These are phyloP conservation scores for Oceanodroma tethys DNA, from an alignment of 2,113 vertebrate species.

Conservation along the genomic window DNA sequence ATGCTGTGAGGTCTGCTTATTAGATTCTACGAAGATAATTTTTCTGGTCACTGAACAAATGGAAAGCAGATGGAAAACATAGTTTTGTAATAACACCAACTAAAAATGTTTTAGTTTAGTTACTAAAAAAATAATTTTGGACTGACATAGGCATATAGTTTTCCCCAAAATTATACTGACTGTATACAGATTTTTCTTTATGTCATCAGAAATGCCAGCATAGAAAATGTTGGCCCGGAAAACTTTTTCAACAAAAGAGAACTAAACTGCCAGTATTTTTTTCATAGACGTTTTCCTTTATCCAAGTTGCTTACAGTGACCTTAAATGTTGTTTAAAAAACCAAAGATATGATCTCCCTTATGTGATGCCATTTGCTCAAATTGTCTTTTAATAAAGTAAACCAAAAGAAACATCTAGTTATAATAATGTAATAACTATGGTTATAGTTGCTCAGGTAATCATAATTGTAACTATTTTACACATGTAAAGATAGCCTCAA, in stretches of 20 bases:
- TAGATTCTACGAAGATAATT: background rate
- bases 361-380: background rate
- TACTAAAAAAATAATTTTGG: background rate
- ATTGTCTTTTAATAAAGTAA: background rate
- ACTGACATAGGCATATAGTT: background rate
- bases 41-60: background rate
- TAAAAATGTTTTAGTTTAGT: background rate
- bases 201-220: background rate
- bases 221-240: background rate
- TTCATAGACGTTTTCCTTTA: background rate
- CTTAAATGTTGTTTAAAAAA: background rate
- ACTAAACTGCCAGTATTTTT: background rate
- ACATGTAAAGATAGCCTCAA: background rate
- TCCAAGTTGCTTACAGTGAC: background rate
- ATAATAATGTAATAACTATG: background rate
- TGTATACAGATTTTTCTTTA: background rate
- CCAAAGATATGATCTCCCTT: background rate
- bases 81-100: background rate
- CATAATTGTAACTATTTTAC: background rate
- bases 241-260: background rate
- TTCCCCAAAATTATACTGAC: background rate
- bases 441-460: background rate
- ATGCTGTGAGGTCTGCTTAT: background rate
- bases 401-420: background rate
- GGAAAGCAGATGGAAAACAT: background rate